phyloP scores from a whole-genome alignment of 2,113 vertebrate species.

The Shinisaurus crocodilurus region DNA sequence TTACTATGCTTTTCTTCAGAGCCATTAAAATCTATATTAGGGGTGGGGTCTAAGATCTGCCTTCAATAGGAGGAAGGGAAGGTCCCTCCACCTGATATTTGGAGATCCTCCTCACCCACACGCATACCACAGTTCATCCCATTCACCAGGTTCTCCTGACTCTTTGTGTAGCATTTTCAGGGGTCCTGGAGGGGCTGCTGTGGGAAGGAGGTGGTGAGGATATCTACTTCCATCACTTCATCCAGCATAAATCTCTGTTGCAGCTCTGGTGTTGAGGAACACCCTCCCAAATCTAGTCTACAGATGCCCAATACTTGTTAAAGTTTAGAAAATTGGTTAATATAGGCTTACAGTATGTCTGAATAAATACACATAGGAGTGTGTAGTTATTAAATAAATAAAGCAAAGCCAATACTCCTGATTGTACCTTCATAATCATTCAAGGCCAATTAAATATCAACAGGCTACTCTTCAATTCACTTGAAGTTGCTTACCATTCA shows the following conservation, averaged over 20 bases:
- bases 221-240: background rate
- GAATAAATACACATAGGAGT: background rate
- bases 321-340: background rate
- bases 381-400: background rate
- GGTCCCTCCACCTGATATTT: too few relatives aligned
- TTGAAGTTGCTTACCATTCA: background rate
- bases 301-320: background rate
- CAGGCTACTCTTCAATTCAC: background rate
- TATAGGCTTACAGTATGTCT: background rate
- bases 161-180: too few relatives aligned
- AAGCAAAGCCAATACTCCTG: background rate
- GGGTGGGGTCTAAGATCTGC: too few relatives aligned
- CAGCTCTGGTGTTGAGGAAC: background rate
- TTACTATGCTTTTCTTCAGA: constrained; percentile 37
- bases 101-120: too few relatives aligned
- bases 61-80: too few relatives aligned
- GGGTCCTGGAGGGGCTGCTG: too few relatives aligned
- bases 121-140: too few relatives aligned
- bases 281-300: background rate
- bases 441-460: background rate
- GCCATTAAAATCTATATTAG: constrained; percentile 32
- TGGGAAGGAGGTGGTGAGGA: too few relatives aligned
- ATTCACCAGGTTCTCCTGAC: too few relatives aligned
- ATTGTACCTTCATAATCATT: background rate
- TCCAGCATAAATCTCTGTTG: background rate